phyloP scores from a whole-genome alignment of 2,888 invertebrate genomes.

The Ptychoptera contaminata region DNA sequence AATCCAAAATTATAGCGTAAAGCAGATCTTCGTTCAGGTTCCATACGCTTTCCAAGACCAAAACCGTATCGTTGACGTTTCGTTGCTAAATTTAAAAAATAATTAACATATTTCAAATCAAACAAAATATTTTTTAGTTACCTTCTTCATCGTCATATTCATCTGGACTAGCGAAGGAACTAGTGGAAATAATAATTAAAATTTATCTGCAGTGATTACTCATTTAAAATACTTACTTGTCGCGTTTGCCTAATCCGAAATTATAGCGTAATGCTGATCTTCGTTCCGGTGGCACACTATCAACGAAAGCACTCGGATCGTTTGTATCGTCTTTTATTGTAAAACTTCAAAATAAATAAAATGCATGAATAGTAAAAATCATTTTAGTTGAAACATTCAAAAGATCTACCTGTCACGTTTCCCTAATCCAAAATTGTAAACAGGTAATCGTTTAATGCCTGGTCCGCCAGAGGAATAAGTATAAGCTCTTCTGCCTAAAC shows the following conservation, averaged over 20 bases:
- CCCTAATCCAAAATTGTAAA: constrained; percentile 29
- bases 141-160: not conserved
- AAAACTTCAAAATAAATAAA: not conserved
- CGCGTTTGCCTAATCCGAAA: constrained; percentile 39
- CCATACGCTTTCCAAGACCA: constrained; percentile 51
- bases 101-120: not conserved
- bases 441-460: constrained; percentile 28
- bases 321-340: constrained; percentile 11
- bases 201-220: too few species aligned
- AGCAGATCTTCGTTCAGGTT: constrained; percentile 12
- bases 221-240: not conserved
- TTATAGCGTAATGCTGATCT: constrained; percentile 30
- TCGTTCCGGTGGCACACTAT: constrained; percentile 11
- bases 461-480: constrained; percentile 26
- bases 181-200: too few species aligned
- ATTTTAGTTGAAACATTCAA: not conserved
- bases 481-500: constrained; percentile 47
- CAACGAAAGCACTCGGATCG: not conserved
- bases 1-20: constrained; percentile 38
- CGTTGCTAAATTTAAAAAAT: too few species aligned
- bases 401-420: constrained; percentile 19
- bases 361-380: not conserved
- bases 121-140: too few species aligned
- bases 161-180: not conserved
- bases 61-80: constrained; percentile 50